Evolutionary conservation across 2,113 vertebrate species (phyloP), one percentile per base, ranked within the genome.

Genomic region (Phoenicopterus ruber): DNA sequence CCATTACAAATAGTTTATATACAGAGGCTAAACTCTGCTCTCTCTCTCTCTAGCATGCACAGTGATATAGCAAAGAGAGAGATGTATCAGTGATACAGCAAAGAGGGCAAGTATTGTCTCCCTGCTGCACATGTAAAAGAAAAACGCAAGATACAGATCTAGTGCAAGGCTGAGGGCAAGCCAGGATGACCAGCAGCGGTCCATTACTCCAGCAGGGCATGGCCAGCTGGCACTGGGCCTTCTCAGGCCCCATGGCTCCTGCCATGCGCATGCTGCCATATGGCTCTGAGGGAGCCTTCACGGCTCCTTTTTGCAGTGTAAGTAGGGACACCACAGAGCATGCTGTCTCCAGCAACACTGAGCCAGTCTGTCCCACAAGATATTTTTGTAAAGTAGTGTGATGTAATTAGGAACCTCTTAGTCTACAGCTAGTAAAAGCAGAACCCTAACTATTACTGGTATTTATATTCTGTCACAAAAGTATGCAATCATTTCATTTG

Each of bases 1-100:
- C 74, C 24, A 18, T 40, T 16, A 26, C 12, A 49, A 58, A 36
- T 1, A 10, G 32, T 9, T 44, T 72, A 4, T 14, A 17, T 1
- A 13, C 29, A 61, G 32, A 36, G 46, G 32, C 20, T n/a, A 1
- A 21, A 9, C 32, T 24, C 36, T 8, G 42, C 40, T 26, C 9
- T 3, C 40, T 26, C 9, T 3, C 15, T 20, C 17, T 13, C 26
- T 42, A 17, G 22, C 20, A 13, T 0, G 1, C n/a, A 2, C 15
- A 17, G 49, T 0, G 14, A 74, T 52, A 28, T 5, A 72, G 46
- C 26, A 34, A 12, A 34, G 46, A 34, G 11, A 47, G 28, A 59
- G 3, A 26, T 0, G 8, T 22, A 44, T 6, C 15, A 17, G 49
- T 0, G 14, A 74, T 52, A 28, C 4, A 72, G 46, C 26, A 34